These are phyloP conservation scores for Dicaeum eximium DNA, from an alignment of 2,113 vertebrate species.

Conservation along the genomic window DNA sequence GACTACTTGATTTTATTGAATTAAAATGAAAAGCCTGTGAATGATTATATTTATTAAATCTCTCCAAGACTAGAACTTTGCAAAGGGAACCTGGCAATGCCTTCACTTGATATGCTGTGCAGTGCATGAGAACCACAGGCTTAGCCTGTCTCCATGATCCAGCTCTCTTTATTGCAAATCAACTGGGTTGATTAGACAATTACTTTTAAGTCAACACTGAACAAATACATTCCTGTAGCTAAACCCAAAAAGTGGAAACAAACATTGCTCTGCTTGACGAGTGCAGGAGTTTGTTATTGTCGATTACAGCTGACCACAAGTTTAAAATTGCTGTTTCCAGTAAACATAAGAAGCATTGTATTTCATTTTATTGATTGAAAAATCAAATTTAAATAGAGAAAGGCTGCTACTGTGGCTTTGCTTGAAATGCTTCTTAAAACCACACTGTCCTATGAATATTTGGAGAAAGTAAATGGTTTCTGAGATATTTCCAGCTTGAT, in stretches of 20 bases:
- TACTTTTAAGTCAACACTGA: constrained; percentile 58
- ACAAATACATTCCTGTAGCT: constrained; percentile 41
- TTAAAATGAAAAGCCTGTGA: background rate
- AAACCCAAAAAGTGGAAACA: constrained; percentile 54
- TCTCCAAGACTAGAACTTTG: background rate
- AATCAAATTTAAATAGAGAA: constrained; percentile 60
- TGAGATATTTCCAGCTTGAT: constrained; percentile 50
- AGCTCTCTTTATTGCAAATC: constrained; percentile 11
- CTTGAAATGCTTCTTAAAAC: constrained; percentile 63
- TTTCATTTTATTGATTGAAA: constrained; percentile 69
- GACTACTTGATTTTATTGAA: background rate
- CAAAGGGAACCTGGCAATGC: background rate
- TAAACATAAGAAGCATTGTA: constrained; percentile 65
- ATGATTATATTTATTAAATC: background rate
- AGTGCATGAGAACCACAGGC: background rate
- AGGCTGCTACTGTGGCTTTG: constrained; percentile 66
- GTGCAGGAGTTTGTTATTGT: constrained; percentile 50
- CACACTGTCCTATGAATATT: constrained; percentile 29
- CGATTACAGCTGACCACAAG: constrained; percentile 23
- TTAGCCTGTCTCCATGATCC: constrained; percentile 3
- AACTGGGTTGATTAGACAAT: constrained; percentile 42
- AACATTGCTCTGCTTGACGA: constrained; percentile 51
- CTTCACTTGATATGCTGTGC: background rate
- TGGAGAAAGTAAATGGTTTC: constrained; percentile 49
- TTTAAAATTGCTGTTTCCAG: constrained; percentile 64